These are phyloP conservation scores for Abramis brama DNA, from an alignment of 2,113 vertebrate species.

Conservation along the genomic window DNA sequence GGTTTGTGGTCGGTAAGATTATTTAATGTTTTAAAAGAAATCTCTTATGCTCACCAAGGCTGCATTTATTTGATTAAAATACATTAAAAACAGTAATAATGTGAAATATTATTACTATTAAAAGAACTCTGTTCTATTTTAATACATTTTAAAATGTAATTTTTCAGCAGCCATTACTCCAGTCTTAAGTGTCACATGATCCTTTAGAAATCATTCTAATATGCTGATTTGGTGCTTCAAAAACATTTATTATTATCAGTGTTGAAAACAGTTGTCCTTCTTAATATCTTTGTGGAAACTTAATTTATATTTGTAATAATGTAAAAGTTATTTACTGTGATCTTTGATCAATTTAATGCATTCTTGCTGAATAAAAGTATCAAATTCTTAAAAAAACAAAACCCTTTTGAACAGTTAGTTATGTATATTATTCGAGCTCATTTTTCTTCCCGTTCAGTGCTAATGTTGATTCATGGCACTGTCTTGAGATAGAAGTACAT, in stretches of 20 bases:
- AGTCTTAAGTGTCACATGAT: background rate
- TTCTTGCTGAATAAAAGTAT: background rate
- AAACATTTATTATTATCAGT: background rate
- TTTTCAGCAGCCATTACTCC: background rate
- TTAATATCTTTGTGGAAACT: background rate
- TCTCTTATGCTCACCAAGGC: background rate
- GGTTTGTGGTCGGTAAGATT: background rate
- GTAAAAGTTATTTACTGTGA: too few relatives aligned
- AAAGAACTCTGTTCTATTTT: background rate
- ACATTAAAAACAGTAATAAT: background rate
- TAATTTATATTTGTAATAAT: too few relatives aligned
- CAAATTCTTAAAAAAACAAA: background rate
- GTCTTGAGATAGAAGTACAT: constrained; percentile 18
- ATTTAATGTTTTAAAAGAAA: background rate
- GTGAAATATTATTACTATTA: background rate
- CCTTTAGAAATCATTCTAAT: background rate
- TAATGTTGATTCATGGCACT: background rate
- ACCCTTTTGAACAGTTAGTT: background rate
- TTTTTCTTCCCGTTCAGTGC: background rate
- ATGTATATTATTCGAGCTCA: background rate
- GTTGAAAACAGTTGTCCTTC: background rate
- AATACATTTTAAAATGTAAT: background rate
- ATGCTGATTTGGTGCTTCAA: background rate
- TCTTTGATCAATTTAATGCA: too few relatives aligned
- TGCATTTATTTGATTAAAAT: too few relatives aligned